A percentile compares a stretch with the other conserved stretches of the same genome.
These are phyloP conservation scores for Hydropsyche tenuis DNA, from an alignment of 1,140 invertebrate genomes.

Conservation along the genomic window DNA sequence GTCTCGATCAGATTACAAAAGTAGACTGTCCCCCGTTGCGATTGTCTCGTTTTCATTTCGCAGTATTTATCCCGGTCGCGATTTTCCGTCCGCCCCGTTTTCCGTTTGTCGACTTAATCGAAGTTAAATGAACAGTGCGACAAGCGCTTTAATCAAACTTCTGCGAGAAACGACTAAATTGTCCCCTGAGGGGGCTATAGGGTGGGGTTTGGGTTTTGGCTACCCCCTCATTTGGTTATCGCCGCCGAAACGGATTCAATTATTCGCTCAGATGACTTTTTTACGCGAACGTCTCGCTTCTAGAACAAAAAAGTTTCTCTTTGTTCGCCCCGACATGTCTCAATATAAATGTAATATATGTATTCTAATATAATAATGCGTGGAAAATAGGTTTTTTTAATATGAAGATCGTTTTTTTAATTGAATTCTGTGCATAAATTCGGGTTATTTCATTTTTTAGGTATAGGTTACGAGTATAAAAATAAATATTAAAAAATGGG, in stretches of 20 bases:
- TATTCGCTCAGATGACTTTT: constrained; percentile 45
- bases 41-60: constrained; percentile 29
- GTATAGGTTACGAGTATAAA: no score
- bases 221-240: constrained; percentile 39
- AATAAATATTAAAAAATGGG: no score
- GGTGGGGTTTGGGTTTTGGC: neutral
- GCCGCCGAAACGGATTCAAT: constrained; percentile 41
- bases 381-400: neutral
- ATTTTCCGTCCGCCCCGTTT: constrained; percentile 20
- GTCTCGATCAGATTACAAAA: no score
- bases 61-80: constrained; percentile 38
- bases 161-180: constrained; percentile 50
- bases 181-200: neutral
- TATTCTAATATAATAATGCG: neutral
- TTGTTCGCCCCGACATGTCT: neutral
- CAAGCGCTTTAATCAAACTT: constrained; percentile 65
- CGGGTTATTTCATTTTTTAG: no score
- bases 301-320: constrained; percentile 13
- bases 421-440: no score
- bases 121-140: constrained; percentile 66
- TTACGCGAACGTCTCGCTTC: constrained; percentile 15
- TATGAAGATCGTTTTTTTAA: no score
- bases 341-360: neutral
- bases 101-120: constrained; percentile 57
- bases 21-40: neutral